Base-by-base conservation (phyloP, 2,113 vertebrate genomes). In the Lepus europaeus region DNA sequence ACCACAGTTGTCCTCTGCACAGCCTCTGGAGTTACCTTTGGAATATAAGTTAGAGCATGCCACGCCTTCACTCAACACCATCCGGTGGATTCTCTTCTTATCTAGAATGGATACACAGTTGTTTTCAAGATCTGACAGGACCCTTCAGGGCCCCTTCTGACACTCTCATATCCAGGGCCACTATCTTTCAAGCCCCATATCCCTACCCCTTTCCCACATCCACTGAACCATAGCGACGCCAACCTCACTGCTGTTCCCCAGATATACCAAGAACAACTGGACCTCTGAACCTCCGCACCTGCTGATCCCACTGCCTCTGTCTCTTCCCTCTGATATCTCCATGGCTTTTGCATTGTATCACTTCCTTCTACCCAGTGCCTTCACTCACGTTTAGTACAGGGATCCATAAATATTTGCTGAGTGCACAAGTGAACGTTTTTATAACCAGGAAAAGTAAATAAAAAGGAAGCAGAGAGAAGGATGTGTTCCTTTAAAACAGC, bases 381-480 rank as follows among this genome's bases (percentile, higher is more conserved):
- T 22, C 7, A 70, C 16, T 59, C 22, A 12, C n/a, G 13, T 9
- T 20, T 33, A 64, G 11, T 49, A 73, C 0, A 9, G 0, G 11
- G 33, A 25, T 66, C 33, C 45, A 66, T 64, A 89, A 90, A 66
- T 68, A 56, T 45, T 36, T 79, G 9, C 53, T 77, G 59, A 36
- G 14, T 95, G 61, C 83, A 81, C 13, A 51, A n/a, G 23, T 14
- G 3, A 76, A 87, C 2, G 12, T 29, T 76, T 89, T 78, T 63
- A 63, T 33, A 76, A 78, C 2, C 5, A 90, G 13, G 73, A 74
- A 90, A 14, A 61, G 31, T 86, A 77, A 82, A 39, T 61, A 89
- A 64, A 56, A 77, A 77, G 25, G 2, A 6, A 1, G 9, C 19
- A 80, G 8, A 66, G 8, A 59, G 61, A 45, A 78, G 27, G 56